Evolutionary conservation across 2,113 vertebrate species (phyloP).

Genomic region (Cavia aperea): DNA sequence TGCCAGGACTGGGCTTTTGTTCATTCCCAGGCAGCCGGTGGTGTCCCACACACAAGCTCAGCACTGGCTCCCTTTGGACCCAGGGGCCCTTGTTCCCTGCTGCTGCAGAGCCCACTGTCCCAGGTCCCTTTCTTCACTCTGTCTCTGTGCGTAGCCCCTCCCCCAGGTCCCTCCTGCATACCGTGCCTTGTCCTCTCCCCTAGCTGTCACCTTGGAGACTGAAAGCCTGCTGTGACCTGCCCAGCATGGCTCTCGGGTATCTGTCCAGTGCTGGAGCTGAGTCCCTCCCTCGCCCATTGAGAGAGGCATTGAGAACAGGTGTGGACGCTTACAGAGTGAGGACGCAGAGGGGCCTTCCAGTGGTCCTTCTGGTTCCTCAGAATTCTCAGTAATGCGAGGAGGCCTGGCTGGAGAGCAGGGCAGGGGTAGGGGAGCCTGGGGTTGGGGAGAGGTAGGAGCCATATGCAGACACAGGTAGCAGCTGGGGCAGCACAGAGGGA

Average conservation of each 20-base stretch:
- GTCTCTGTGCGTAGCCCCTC: rapidly evolving
- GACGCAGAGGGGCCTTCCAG: no score
- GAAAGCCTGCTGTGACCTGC: not conserved
- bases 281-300: not conserved
- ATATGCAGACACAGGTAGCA: not conserved
- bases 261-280: not conserved
- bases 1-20: rapidly evolving
- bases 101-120: not conserved
- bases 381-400: not conserved
- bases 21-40: no score
- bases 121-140: not conserved
- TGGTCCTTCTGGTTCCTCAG: not conserved
- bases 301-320: no score
- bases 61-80: not conserved
- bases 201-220: rapidly evolving
- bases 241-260: no score
- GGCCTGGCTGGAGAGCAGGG: rapidly evolving
- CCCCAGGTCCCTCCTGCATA: rapidly evolving
- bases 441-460: not conserved
- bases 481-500: rapidly evolving
- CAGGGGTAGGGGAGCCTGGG: not conserved
- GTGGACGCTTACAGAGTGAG: rapidly evolving
- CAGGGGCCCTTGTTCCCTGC: not conserved
- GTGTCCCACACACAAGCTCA: not conserved
- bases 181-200: no score